Conservation (phyloP, 2,113 vertebrate species). For the Hemichromis elongatus region DNA sequence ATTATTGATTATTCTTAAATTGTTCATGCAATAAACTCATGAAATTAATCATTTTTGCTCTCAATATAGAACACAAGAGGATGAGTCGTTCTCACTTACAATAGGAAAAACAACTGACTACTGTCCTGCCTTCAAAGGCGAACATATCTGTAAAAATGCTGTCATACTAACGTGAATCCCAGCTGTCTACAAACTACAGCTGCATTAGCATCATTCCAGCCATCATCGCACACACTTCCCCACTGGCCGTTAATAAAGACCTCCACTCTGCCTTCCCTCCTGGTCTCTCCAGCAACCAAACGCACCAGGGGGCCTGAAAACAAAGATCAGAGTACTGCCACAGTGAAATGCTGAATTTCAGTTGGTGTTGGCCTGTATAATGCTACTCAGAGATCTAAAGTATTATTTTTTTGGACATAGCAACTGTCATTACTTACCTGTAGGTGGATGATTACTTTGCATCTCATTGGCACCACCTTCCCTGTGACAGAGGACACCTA, state of each 20-base stretch:
- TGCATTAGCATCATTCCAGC: constrained; percentile 69
- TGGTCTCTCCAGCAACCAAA: constrained; percentile 69
- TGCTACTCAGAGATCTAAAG: neutral
- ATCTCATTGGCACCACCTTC: constrained; percentile 13
- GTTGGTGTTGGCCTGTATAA: no score
- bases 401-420: neutral
- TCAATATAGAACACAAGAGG: neutral
- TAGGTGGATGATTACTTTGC: neutral
- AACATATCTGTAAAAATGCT: neutral
- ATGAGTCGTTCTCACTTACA: neutral
- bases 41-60: neutral
- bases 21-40: neutral
- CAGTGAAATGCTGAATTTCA: neutral
- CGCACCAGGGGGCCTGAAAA: constrained; percentile 60
- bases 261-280: constrained; percentile 73
- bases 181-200: constrained; percentile 74
- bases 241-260: constrained; percentile 64
- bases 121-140: neutral
- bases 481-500: constrained; percentile 73
- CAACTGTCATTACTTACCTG: constrained; percentile 33
- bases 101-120: neutral
- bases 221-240: constrained; percentile 76
- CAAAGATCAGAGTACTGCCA: neutral
- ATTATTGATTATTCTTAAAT: no score
- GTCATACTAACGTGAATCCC: constrained; percentile 63